Percentiles rank a stretch among this genome's conserved stretches.
phyloP scores from a whole-genome alignment of 2,797 vertebrate species.

The Otus scops region DNA sequence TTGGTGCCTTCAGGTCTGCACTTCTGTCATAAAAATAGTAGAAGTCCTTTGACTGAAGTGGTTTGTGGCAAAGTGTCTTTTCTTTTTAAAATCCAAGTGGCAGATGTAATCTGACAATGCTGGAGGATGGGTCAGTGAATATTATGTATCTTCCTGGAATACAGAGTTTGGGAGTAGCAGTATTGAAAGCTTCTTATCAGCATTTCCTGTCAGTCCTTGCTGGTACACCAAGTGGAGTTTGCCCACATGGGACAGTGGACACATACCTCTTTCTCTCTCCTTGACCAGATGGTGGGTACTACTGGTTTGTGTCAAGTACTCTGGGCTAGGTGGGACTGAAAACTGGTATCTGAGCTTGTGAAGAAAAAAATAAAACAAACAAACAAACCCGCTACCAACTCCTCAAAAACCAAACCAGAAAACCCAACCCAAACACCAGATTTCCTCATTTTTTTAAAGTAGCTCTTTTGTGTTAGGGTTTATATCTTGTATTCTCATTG shows the following conservation, averaged over 20 bases:
- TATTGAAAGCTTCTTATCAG: not conserved
- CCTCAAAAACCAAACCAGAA: not conserved
- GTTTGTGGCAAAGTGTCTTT: not conserved
- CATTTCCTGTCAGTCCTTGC: not conserved
- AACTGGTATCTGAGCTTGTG: not conserved
- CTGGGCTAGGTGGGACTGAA: not conserved
- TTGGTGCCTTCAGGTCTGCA: not conserved
- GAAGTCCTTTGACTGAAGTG: not conserved
- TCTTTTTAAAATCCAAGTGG: not conserved
- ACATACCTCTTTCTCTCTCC: not conserved
- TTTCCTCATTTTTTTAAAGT: accelerated
- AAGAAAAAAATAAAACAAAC: not conserved
- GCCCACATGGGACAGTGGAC: accelerated
- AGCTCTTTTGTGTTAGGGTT: not conserved
- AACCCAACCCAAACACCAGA: not conserved
- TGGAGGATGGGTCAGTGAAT: not conserved
- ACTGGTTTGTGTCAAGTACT: not conserved
- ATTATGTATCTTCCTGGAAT: not conserved
- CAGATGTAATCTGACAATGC: not conserved
- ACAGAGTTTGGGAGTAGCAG: not conserved
- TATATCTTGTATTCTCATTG: not conserved
- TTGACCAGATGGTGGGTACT: not conserved
- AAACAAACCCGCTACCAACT: no score
- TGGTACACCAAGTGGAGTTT: not conserved
- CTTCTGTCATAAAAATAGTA: not conserved